A percentile compares a stretch with the other conserved stretches of the same genome.
phyloP scores from a whole-genome alignment of 2,797 vertebrate genomes.

The Darevskia nairensis region DNA sequence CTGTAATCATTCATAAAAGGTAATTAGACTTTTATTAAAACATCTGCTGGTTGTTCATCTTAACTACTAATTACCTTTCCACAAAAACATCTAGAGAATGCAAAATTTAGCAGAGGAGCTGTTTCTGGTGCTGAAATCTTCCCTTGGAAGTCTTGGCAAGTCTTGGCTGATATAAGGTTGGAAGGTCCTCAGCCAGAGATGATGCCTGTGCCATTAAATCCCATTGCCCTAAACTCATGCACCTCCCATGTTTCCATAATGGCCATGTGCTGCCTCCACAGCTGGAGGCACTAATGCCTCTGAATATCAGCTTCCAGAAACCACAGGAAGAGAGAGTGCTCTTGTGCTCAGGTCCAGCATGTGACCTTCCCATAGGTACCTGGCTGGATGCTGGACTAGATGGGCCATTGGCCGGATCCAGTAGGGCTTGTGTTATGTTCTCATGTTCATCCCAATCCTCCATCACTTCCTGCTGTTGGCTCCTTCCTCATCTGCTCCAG shows the following conservation, averaged over 20 bases:
- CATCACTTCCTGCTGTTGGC: not conserved
- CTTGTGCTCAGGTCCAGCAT: too few species aligned
- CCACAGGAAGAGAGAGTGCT: too few species aligned
- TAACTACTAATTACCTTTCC: not conserved
- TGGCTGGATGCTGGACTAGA: too few species aligned
- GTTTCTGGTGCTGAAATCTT: conserved; percentile 1
- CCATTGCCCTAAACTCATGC: too few species aligned
- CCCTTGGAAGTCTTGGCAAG: not conserved
- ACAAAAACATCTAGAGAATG: not conserved
- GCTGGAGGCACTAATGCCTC: too few species aligned
- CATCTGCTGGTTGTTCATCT: not conserved
- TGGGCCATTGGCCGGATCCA: too few species aligned
- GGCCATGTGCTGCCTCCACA: too few species aligned
- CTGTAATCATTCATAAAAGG: conserved; percentile 13
- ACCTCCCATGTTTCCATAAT: not conserved
- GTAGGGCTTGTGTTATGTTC: too few species aligned
- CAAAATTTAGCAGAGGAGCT: not conserved
- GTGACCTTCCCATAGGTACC: too few species aligned
- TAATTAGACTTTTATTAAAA: conserved; percentile 15
- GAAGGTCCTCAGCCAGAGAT: not conserved
- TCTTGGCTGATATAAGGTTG: not conserved
- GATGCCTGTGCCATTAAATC: not conserved
- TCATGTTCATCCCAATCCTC: not conserved
- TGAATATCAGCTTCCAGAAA: too few species aligned
- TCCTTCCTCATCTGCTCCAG: not conserved